Base-by-base conservation (phyloP, 1,140 invertebrate species). In the Pseudachorutes palmiensis region DNA sequence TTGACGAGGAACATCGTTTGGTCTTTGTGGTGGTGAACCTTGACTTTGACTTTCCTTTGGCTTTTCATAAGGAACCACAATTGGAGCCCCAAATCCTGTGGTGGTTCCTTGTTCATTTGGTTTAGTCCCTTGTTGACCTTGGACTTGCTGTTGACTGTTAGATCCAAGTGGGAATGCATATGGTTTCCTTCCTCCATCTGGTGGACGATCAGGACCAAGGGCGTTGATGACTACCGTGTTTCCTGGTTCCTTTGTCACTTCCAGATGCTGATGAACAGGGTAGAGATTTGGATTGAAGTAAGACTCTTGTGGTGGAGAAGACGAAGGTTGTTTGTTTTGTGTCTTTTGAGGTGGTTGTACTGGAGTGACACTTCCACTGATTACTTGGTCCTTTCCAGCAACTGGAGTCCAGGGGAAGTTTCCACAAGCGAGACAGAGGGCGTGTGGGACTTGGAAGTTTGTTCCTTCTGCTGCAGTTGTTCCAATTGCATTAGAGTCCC, bases 371-470 rank as follows among this genome's bases (percentile, higher is more conserved):
- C 61, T 26, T 2, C 2, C 22, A 19, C 24, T 16, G 5, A 51
- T 22, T 33, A 59, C 1, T 31, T 36, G 32, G 14, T 69, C 67
- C 29, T 16, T 48, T 55, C 66, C 71, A 26, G 71, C 32, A 16
- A 73, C 69, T 5, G 72, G 72, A 57, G 65, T 71, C 72, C 72
- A 73, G 48, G 72, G 72, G 48, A 73, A 73, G 31, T 64, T 64
- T 26, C 69, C 69, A 49, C 72, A 73, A n/a, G 72, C 72, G 22
- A 71, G 29, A 57, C 72, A 73, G 2, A 73, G 61, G 41, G 57
- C 55, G 26, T 65, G 49, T 2, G 72, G 69, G 1, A 73, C 69
- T 29, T 71, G 69, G 33, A 70, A 73, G 31, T 32, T 55, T 19
- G 48, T 57, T 62, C 9, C 48, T 36, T 31, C 48, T 48, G 12